Base-by-base conservation (phyloP, 2,888 invertebrate species). In the Odontocerum albicorne region DNA sequence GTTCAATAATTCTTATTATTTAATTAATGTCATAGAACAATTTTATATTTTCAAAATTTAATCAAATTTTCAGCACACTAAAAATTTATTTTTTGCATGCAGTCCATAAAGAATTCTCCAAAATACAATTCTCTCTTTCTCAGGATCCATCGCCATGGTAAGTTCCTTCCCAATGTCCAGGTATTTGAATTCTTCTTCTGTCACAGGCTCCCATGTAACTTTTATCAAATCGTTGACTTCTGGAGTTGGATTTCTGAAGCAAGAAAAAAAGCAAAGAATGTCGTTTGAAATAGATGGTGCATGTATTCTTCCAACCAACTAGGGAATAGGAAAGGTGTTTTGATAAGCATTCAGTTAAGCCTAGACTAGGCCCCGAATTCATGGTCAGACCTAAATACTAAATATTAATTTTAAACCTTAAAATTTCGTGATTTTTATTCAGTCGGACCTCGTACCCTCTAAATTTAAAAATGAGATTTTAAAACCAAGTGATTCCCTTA, bases 231-330 rank as follows among this genome's bases (percentile, higher is more conserved):
- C 64, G 0, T 68, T 61, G 0, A 50, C 59, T 15, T 65, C 63
- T 0, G 71, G 70, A 1, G 69, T 71, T 0, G 72, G 72, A 32
- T 72, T 66, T 1, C 73, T 73, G 66, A 7, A 65, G 66, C 31
- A 47, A 38, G 45, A 49, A 49, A 7, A 44, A 21, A 36, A 49
- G 1, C 42, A 44, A 33, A 44, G 10, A 33, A 17, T 44, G 16
- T 16, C 13, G 38, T 1, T n/a, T n/a, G n/a, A 7, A 13, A 15
- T 2, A 12, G n/a, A 17, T 13, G 2, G n/a, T n/a, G n/a, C n/a
- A n/a, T n/a, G n/a, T n/a, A n/a, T n/a, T n/a, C n/a, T n/a, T 27
- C 27, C 4, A 27, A 38, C 38, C 1, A 38, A n/a, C 15, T n/a
- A n/a, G 6, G 10, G 6, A 10, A 27, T 27, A 6, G 27, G 6